phyloP scores from a whole-genome alignment of 2,113 vertebrate species.

The Rhinoderma darwinii region DNA sequence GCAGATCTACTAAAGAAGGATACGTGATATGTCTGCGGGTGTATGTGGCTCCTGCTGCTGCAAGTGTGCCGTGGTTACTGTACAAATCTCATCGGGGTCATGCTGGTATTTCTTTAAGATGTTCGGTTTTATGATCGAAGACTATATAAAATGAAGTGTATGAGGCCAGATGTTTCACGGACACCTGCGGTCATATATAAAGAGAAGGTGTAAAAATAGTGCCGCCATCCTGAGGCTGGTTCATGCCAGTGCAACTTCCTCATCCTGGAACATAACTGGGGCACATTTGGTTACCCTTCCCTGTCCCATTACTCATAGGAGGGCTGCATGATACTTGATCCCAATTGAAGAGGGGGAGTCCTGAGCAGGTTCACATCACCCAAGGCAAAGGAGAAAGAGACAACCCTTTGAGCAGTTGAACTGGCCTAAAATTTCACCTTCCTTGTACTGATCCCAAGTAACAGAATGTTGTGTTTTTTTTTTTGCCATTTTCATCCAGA shows the following conservation, averaged over 20 bases:
- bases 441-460: neutral
- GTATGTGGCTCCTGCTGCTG: neutral
- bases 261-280: neutral
- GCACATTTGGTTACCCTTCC: neutral
- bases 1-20: slow-evolving; percentile 28
- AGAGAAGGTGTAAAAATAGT: no score
- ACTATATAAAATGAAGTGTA: neutral
- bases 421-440: neutral
- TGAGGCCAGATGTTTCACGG: no score
- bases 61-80: neutral
- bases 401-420: neutral
- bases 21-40: neutral
- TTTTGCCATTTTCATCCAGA: no score
- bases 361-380: no score
- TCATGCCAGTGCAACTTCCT: neutral
- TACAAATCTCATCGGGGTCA: neutral
- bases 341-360: no score
- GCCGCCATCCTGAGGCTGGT: no score
- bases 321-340: neutral
- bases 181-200: neutral
- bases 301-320: neutral
- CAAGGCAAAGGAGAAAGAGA: neutral
- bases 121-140: neutral
- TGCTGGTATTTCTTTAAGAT: no score
- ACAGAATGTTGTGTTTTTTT: no score